Percentiles rank a stretch among this genome's conserved stretches.
Evolutionary conservation across 2,888 invertebrate species (phyloP).

Genomic region (Brenthis ino): DNA sequence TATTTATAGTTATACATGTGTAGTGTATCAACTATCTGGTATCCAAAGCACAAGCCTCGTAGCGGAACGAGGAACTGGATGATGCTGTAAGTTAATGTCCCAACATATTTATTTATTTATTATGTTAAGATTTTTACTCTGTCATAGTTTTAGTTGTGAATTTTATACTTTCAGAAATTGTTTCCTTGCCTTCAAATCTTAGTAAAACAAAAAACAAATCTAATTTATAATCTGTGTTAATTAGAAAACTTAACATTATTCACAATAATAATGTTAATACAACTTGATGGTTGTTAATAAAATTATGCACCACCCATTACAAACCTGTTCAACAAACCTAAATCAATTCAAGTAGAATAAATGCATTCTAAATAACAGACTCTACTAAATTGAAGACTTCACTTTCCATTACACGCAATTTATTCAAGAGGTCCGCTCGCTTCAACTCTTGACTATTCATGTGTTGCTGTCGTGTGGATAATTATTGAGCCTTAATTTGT

Average conservation of each 20-base stretch:
- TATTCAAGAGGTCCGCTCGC: constrained; percentile 31
- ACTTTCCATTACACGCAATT: constrained; percentile 39
- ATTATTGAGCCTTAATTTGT: constrained; percentile 35
- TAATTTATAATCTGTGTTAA: too few species aligned
- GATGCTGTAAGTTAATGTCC: too few species aligned
- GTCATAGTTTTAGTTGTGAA: too few species aligned
- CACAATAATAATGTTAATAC: not conserved
- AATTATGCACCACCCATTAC: not conserved
- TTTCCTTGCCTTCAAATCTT: not conserved
- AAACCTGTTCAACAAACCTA: constrained; percentile 27
- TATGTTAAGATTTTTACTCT: too few species aligned
- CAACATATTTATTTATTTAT: too few species aligned
- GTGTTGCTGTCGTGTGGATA: constrained; percentile 30
- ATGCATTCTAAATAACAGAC: constrained; percentile 36
- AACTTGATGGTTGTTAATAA: constrained; percentile 3
- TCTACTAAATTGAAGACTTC: constrained; percentile 35
- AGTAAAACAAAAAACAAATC: too few species aligned
- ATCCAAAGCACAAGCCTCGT: too few species aligned
- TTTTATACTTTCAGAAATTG: too few species aligned
- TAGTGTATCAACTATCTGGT: too few species aligned
- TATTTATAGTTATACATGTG: too few species aligned
- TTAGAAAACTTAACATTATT: too few species aligned
- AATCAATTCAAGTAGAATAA: constrained; percentile 34
- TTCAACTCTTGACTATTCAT: constrained; percentile 31
- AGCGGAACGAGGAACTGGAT: too few species aligned